phyloP scores from a whole-genome alignment of 2,888 invertebrate genomes.

The Synergus itoensis region DNA sequence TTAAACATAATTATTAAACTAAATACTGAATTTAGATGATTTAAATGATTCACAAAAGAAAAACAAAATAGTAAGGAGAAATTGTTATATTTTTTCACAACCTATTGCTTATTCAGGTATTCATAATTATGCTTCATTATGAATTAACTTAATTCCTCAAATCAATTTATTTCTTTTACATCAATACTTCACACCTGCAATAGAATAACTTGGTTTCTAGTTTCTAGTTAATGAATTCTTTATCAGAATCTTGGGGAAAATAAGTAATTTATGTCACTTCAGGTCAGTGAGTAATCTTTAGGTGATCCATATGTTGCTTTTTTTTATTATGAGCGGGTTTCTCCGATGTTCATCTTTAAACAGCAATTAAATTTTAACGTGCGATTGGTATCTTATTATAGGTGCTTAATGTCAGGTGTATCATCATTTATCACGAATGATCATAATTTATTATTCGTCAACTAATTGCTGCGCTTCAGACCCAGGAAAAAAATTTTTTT shows the following conservation, averaged over 20 bases:
- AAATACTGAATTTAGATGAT: neutral
- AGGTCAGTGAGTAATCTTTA: neutral
- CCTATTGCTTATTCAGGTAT: neutral
- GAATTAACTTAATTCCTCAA: neutral
- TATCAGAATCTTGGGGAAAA: neutral
- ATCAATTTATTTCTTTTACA: neutral
- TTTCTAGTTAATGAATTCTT: neutral
- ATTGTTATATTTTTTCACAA: neutral
- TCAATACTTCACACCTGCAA: neutral
- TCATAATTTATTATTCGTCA: neutral
- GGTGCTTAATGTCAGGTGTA: neutral
- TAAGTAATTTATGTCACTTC: neutral
- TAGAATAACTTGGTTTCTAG: neutral
- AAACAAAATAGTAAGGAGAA: neutral
- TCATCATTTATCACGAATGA: slow-evolving; percentile 1
- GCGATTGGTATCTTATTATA: neutral
- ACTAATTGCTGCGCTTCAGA: neutral
- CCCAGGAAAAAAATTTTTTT: neutral
- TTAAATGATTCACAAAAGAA: neutral
- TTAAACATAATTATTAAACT: neutral
- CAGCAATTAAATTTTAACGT: slow-evolving; percentile 1
- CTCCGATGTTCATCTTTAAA: neutral
- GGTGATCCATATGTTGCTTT: neutral
- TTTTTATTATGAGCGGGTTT: neutral
- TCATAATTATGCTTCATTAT: neutral